Evolutionary conservation across 2,888 invertebrate species (phyloP), one percentile per base, ranked within the genome.

Genomic region (Epinotia ramella): DNA sequence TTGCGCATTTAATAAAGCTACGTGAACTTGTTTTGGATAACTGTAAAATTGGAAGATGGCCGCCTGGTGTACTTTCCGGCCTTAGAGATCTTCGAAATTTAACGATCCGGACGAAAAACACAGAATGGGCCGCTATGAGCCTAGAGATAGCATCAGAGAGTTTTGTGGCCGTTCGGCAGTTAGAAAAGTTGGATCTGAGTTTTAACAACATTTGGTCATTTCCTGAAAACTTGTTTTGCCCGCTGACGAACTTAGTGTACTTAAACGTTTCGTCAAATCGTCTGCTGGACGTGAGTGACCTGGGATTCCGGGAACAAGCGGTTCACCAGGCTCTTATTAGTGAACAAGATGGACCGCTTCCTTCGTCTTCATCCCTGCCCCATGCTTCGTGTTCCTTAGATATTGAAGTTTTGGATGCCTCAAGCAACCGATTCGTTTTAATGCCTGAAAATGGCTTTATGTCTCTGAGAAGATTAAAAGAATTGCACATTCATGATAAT

Each of bases 121-220:
- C 96, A 67, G 96, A 97, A 84, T 97, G 97, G 97, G 97, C 97
- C 18, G 96, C 97, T 69, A 96, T 97, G 94, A 97, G 97, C 84
- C 95, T 98, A 86, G 97, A 98, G 89, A 96, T 98, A 84, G 96
- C 97, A 83, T 95, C 96, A 56, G 96, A 97, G 80, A 97, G 97
- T 83, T 98, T 98, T 89, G 95, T 96, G 77, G 96, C 96, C 77
- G 96, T 97, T 76, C 95, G 96, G 78, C 97, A 97, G 88, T 95
- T 98, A 82, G 98, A 98, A 90, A 95, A 97, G 82, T 95, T 98
- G 79, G 98, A 98, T 88, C 94, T 98, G 80, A 98, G 97, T 86
- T 96, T 96, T 86, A 98, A 98, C 90, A 98, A 98, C 89, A 97
- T 98, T 87, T 98, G 97, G 97, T 97, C 97, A 73, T 96, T 98